Percentiles rank a stretch among this genome's conserved stretches.
Evolutionary conservation across 2,797 vertebrate genomes (phyloP).

Genomic region (Scleropages formosus): DNA sequence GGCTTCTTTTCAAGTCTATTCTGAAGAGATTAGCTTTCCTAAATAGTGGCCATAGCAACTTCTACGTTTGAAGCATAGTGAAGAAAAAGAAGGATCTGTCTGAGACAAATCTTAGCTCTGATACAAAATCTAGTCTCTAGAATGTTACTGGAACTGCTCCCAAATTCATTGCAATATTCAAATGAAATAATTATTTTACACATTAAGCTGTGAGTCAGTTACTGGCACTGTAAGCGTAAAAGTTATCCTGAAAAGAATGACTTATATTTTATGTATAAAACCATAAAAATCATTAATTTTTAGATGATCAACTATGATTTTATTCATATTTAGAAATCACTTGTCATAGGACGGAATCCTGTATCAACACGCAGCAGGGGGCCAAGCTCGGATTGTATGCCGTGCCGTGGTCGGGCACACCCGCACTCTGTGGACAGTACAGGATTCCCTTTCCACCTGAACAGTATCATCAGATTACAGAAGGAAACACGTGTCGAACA

Average conservation of each 20-base stretch:
- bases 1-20: neutral
- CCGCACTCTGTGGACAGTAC: no score
- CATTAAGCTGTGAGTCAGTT: neutral
- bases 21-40: neutral
- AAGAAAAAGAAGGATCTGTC: neutral
- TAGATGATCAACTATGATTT: no score
- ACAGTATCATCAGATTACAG: no score
- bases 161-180: constrained; percentile 4
- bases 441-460: no score
- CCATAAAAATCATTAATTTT: no score
- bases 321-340: no score
- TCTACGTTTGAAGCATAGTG: neutral
- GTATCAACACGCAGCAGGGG: no score
- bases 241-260: neutral
- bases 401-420: no score
- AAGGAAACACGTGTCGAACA: no score
- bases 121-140: constrained; percentile 8
- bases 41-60: neutral
- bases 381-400: no score
- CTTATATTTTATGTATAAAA: no score
- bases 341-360: no score
- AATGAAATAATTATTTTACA: constrained; percentile 7
- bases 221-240: constrained; percentile 10
- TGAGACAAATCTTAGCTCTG: neutral
- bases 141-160: constrained; percentile 5